Evolutionary conservation across 1,140 invertebrate genomes (phyloP), one percentile per base, ranked within the genome.

Genomic region (Thrips palmi): DNA sequence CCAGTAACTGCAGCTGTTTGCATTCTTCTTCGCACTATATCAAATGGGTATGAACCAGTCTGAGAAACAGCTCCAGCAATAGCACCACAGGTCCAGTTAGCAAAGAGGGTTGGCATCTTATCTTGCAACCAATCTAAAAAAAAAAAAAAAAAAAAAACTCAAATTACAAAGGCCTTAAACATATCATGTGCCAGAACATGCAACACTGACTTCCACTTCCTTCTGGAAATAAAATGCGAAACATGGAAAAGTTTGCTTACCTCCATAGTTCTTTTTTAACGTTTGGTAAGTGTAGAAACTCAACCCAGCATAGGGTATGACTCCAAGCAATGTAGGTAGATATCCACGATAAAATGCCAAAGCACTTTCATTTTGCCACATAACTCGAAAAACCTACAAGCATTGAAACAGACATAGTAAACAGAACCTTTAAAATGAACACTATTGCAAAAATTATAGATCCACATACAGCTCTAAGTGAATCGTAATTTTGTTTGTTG

Each of bases 271-370:
- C 34, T 77, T 69, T 61, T 97, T 97, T 3, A 96, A 62, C 15
- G 82, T 81, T 62, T 97, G 93, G 58, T 94, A 98, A 0, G 89
- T 96, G 56, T 86, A 97, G 61, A 99, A 99, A 28, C 88, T 92
- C 32, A 80, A 81, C 7, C 94, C 94, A 8, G 94, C 92, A 60
- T 98, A 98, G 0, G 91, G 91, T 49, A 97, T 83, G 0, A 93
- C 87, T 2, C 94, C 94, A 2, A 92, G 53, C 14, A 97, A 68
- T 0, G 93, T 96, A 2, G 92, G 84, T 22, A 73, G 63, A 54
- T 87, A 91, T 0, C 93, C 93, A 44, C 77, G 59, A 56, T 89
- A 97, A 25, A 96, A 69, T 0, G 78, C 73, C 24, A 55, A 29
- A 1, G 77, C 51, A 0, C 93, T 91, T 62, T 96, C 88, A 39